Percentiles rank a stretch among this genome's conserved stretches.
Conservation (phyloP, 2,888 invertebrate species). For the Chymomyza amoena region DNA sequence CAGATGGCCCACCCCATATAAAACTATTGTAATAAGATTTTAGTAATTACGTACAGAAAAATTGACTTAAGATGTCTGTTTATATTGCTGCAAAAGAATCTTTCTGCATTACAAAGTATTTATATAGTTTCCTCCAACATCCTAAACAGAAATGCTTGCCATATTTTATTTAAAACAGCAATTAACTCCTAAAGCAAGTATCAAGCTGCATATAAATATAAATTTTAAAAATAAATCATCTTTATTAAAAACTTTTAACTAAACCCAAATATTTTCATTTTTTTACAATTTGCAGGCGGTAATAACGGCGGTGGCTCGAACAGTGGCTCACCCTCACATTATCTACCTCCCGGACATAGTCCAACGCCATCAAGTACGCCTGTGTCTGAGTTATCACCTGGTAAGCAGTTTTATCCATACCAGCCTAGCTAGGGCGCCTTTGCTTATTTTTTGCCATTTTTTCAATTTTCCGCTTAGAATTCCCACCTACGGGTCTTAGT, state of each 20-base stretch:
- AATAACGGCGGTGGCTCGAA: conserved; percentile 79
- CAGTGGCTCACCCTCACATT: conserved; percentile 80
- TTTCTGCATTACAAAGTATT: no score
- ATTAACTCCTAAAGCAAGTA: neutral
- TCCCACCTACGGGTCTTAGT: conserved; percentile 79
- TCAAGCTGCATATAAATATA: neutral
- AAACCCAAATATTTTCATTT: neutral
- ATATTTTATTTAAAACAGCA: no score
- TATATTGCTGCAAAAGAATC: no score
- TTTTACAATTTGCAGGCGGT: conserved; percentile 69
- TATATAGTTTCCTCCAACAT: no score
- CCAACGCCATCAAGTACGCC: conserved; percentile 85
- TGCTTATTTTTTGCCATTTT: neutral
- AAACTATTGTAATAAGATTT: no score
- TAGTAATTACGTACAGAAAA: no score
- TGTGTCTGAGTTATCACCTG: conserved; percentile 84
- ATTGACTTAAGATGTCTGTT: no score
- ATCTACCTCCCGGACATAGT: conserved; percentile 82
- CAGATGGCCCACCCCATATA: no score
- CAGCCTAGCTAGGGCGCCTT: neutral
- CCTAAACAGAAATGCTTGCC: no score
- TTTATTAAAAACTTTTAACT: neutral
- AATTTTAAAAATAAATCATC: neutral
- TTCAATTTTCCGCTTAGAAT: conserved; percentile 57
- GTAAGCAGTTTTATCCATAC: conserved; percentile 65